Evolutionary conservation across 2,888 invertebrate genomes (phyloP), one percentile per base, ranked within the genome.

Genomic region (Rhagonycha fulva): DNA sequence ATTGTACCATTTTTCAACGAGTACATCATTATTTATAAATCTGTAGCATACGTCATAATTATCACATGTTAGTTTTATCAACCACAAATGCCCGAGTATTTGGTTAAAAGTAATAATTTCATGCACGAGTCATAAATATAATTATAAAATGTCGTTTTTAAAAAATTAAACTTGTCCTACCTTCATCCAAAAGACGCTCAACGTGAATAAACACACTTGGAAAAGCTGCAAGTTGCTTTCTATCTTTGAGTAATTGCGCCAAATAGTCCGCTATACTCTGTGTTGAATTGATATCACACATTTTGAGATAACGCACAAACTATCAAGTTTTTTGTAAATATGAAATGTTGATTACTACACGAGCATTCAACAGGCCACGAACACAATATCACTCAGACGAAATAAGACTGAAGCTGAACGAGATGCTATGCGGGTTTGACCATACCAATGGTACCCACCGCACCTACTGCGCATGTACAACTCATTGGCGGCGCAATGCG

Each of bases 201-300:
- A 98, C 94, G 92, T 99, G 99, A 91, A 97, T 94, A 92, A 99
- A 99, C 89, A 99, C 97, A 93, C 98, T 98, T 85, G 99, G 99
- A 91, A 99, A 98, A 88, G 98, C 98, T 87, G 98, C 97, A 89
- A 99, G 93, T 92, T 99, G 98, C 92, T 99, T 99, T 92, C 98
- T 97, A 93, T 99, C 99, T 93, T 99, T 99, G 89, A 99, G 93
- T 91, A 99, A 94, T 92, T 99, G 99, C 89, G 99, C 98, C 92
- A 99, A 93, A 92, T 99, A 99, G 92, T 99, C 99, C 90, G 99
- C 98, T 92, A 97, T 96, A 91, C 96, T 97, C 90, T 97, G 96
- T 90, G 96, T 96, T 89, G 94, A 95, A 63, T 87, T 86, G 80
- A 82, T 84, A 82, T 88, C 88, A 82, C 87, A 86, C 88, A 88